Base-by-base conservation (phyloP, 2,888 invertebrate genomes). In the Lymantria dispar region DNA sequence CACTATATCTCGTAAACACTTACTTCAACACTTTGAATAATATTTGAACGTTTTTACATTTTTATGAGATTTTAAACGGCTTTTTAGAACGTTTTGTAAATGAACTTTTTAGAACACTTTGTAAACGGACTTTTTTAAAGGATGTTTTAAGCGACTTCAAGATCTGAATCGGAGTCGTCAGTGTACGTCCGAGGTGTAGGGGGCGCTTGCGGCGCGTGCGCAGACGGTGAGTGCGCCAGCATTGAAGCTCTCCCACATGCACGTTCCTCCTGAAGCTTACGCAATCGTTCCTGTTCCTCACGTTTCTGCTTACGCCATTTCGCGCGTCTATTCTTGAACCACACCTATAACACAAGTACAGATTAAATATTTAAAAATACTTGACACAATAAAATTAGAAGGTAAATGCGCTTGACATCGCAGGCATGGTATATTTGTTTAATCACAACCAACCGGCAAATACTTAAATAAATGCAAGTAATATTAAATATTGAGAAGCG, bases 271-370 rank as follows among this genome's bases (percentile, higher is more conserved):
- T 96, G 96, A 56, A 97, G 82, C 84, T 96, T 96, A 54, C 97
- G 93, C 66, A 96, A 89, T 54, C 96, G 90, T 84, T 96, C 96
- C 84, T 96, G 95, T 80, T 96, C 95, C 80, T 96, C 98, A 1
- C 98, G 94, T 81, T 98, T 98, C 81, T 98, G 98, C 78, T 98
- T 98, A 65, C 98, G 94, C 98, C 98, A 98, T 92, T 98, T 98
- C 66, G 98, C 98, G 38, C 98, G 93, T 14, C 98, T 94, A 83
- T 98, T 98, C 88, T 98, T 98, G 88, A 98, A 98, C 98, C 98
- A 98, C 10, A 98, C 98, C 98, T 98, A 92, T 9, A 11, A 69
- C 79, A 78, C 5, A 52, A 29, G 37, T 31, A 9, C 15, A 10
- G 1, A 40, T 40, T 40, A 33, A 45, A 12, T 38, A n/a, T 12